Conservation (phyloP, 2,888 invertebrate genomes). For the Cataglyphis rosenhaueri region DNA sequence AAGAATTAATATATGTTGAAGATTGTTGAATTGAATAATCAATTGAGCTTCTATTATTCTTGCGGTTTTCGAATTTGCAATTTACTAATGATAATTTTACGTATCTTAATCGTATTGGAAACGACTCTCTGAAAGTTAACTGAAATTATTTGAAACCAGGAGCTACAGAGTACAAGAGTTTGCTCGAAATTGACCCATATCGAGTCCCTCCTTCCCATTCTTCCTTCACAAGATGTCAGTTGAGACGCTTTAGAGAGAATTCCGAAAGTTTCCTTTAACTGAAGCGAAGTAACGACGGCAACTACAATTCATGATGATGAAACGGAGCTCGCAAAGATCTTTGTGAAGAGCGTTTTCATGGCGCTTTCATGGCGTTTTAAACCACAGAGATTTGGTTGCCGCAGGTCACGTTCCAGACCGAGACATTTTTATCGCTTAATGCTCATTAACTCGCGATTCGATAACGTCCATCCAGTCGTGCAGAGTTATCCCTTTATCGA, state of each 20-base stretch:
- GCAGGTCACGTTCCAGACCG: constrained; percentile 32
- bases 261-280: constrained; percentile 47
- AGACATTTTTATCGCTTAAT: constrained; percentile 68
- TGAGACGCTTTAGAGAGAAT: constrained; percentile 19
- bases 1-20: neutral
- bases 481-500: constrained; percentile 43
- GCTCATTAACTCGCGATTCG: constrained; percentile 71
- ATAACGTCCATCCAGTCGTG: constrained; percentile 69
- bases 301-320: constrained; percentile 20
- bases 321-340: constrained; percentile 28
- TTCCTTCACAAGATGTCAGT: constrained; percentile 8
- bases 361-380: constrained; percentile 42
- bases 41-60: neutral
- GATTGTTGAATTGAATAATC: neutral
- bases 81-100: constrained; percentile 7
- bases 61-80: neutral
- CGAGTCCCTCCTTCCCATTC: neutral
- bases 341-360: constrained; percentile 35
- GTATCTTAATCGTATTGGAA: neutral
- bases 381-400: constrained; percentile 41
- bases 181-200: constrained; percentile 15
- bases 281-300: constrained; percentile 21
- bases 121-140: neutral
- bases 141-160: constrained; percentile 10
- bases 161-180: neutral